A percentile compares a stretch with the other conserved stretches of the same genome.
Evolutionary conservation across 2,888 invertebrate genomes (phyloP).

Genomic region (Opisthograptis luteolata): DNA sequence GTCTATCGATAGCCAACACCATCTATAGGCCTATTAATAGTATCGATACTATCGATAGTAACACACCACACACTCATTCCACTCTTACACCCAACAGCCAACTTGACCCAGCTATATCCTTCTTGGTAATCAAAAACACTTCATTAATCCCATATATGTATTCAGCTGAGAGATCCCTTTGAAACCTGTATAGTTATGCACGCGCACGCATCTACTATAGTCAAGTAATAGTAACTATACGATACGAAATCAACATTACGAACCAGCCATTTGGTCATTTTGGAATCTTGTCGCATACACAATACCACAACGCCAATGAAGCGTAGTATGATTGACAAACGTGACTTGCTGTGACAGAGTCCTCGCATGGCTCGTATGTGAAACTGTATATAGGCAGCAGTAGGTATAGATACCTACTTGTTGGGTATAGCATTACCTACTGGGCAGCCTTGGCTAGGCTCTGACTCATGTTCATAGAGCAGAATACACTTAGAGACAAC

Average conservation of each 20-base stretch:
- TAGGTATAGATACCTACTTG: no score
- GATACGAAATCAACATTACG: not conserved
- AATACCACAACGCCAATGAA: not conserved
- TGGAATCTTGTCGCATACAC: not conserved
- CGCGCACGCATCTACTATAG: not conserved
- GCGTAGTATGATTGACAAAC: not conserved
- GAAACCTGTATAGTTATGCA: constrained; percentile 4
- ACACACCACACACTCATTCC: no score
- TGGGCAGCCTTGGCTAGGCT: constrained; percentile 13
- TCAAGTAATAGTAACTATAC: no score
- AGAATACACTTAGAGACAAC: constrained; percentile 14
- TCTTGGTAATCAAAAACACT: not conserved
- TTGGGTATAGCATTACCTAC: not conserved
- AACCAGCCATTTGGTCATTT: not conserved
- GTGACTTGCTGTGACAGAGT: not conserved
- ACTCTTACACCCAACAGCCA: not conserved
- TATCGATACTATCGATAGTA: no score
- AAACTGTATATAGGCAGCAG: not conserved
- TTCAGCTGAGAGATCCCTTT: constrained; percentile 1
- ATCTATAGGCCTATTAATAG: no score
- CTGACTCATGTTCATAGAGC: constrained; percentile 9
- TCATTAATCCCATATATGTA: constrained; percentile 10
- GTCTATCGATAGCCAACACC: no score
- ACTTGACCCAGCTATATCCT: not conserved
- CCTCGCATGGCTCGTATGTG: not conserved